Base-by-base conservation (phyloP, 92 coral and sea anemone species). In the Chrysogorgia sp. region DNA sequence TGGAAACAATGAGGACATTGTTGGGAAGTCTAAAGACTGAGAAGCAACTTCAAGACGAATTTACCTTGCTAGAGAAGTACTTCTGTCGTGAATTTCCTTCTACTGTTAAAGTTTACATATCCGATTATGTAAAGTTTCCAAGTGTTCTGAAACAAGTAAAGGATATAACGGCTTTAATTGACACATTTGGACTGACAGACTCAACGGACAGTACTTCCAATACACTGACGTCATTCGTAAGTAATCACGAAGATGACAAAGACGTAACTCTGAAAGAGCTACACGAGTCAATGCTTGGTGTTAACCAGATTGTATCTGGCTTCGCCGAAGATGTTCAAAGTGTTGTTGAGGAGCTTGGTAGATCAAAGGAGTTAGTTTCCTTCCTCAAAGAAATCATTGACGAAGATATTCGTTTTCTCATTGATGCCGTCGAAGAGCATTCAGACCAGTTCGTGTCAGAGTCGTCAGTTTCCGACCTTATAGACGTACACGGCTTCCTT, bases 371-470 rank as follows among this genome's bases (percentile, higher is more conserved):
- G 15, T 80, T 93, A 37, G 72, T 89, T 20, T 57, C 71, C 1
- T 93, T 93, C 40, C 79, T 89, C 74, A 64, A 65, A 50, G 85
- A 89, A 79, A 92, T 92, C 25, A 92, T 92, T 4, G 84, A 83
- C 50, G 98, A 93, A 74, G 92, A 93, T 88, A 86, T 93, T 21
- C 86, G 85, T 0, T 84, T 92, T 53, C 83, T 93, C 24, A 79
- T 93, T 28, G 98, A 93, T 58, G 98, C 93, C 48, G 96, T 91
- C 1, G 98, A 93, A 60, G 96, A 93, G 48, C 97, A 89, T 67
- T 88, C 93, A 13, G 98, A 93, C 29, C 97, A 91, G 45, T 84
- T 85, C 40, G 88, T 93, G 30, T 88, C 96, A 13, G 98, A 88
- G 66, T 77, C 93, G 17, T 82, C 74, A 0, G 97, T 93, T 30